A percentile compares a stretch with the other conserved stretches of the same genome.
phyloP scores from a whole-genome alignment of 2,888 invertebrate genomes.

The Eulithis prunata region DNA sequence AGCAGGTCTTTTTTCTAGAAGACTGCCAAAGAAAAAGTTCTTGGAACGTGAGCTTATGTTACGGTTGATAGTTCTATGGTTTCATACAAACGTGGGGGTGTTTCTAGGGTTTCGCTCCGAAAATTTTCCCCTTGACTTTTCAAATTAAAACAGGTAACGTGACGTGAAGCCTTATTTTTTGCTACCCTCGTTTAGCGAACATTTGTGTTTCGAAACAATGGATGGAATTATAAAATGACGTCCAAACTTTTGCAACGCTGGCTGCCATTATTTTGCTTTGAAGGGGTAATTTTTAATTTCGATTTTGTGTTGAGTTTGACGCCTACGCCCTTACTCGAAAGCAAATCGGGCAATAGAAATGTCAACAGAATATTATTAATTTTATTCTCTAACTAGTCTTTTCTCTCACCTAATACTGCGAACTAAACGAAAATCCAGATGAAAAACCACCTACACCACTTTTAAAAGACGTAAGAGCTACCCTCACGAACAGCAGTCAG shows the following conservation, averaged over 20 bases:
- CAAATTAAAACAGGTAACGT: slow-evolving; percentile 12
- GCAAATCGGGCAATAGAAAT: slow-evolving; percentile 4
- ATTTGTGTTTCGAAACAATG: slow-evolving; percentile 20
- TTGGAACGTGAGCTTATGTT: not conserved
- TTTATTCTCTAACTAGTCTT: not conserved
- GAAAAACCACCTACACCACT: too few relatives aligned
- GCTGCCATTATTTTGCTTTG: not conserved
- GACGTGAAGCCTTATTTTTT: slow-evolving; percentile 23
- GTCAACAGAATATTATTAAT: not conserved
- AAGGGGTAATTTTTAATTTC: slow-evolving; percentile 7
- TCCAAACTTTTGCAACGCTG: slow-evolving; percentile 10
- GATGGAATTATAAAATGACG: slow-evolving; percentile 12
- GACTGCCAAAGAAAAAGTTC: too few relatives aligned
- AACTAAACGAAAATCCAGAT: too few relatives aligned
- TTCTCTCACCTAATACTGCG: not conserved
- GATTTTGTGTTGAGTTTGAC: slow-evolving; percentile 3
- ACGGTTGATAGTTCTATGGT: not conserved
- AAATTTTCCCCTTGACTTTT: slow-evolving; percentile 7
- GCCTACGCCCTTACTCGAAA: not conserved
- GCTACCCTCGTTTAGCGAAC: slow-evolving; percentile 10
- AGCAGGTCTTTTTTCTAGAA: too few relatives aligned
- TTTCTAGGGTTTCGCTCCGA: slow-evolving; percentile 1
- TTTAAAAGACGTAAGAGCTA: too few relatives aligned
- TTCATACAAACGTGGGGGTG: slow-evolving; percentile 8
- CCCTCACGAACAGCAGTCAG: too few relatives aligned